phyloP scores from a whole-genome alignment of 2,113 vertebrate genomes.

The Camelus dromedarius region DNA sequence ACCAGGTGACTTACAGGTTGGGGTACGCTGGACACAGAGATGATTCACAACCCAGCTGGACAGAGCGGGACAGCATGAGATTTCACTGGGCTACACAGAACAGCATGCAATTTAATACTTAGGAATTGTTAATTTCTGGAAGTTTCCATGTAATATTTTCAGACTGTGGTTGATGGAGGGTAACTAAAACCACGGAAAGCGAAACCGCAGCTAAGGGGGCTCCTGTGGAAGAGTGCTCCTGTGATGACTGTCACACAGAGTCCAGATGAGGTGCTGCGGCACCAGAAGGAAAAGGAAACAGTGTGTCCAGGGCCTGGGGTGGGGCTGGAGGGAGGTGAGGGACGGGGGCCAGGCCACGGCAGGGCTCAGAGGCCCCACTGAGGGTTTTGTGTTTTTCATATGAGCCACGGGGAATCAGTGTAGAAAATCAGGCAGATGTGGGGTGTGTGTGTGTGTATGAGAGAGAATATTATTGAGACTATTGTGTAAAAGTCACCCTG shows the following conservation, averaged over 20 bases:
- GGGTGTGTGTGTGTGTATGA: not conserved
- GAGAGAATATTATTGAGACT: too few species aligned
- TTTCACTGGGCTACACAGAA: not conserved
- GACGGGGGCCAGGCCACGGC: not conserved
- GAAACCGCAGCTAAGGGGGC: not conserved
- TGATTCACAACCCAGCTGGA: fast-evolving
- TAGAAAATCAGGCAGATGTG: not conserved
- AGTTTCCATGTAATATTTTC: not conserved
- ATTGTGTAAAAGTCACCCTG: not conserved
- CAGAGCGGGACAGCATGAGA: not conserved
- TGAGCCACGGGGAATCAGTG: not conserved
- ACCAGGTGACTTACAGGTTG: fast-evolving
- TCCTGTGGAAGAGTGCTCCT: not conserved
- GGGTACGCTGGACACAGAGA: not conserved
- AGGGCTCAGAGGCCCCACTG: not conserved
- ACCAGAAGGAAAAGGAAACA: too few species aligned
- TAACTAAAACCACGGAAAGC: not conserved
- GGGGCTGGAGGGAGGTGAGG: fast-evolving
- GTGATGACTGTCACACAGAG: not conserved
- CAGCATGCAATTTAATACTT: not conserved
- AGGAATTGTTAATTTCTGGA: not conserved
- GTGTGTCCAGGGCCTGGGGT: not conserved
- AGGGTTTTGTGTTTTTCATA: not conserved
- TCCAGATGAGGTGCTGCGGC: not conserved
- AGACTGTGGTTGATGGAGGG: not conserved